Conservation (phyloP, 1,140 invertebrate species). For the Drosophila pachea region DNA sequence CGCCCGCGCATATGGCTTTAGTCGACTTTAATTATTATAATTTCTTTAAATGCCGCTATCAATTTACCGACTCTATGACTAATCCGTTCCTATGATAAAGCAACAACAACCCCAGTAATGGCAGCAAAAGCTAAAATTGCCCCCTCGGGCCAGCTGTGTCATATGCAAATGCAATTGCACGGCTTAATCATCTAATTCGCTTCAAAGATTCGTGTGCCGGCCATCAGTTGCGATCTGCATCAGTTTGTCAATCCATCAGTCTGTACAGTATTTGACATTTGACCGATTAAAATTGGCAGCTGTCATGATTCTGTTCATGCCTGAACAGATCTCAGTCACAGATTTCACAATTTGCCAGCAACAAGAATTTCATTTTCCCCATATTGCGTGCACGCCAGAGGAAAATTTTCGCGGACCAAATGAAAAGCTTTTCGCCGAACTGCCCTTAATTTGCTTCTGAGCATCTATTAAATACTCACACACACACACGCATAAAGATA, state of each 20-base stretch:
- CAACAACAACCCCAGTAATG: too few species aligned
- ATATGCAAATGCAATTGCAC: slow-evolving; percentile 69
- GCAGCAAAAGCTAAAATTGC: slow-evolving; percentile 4
- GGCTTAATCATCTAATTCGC: slow-evolving; percentile 67
- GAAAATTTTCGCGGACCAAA: slow-evolving; percentile 32
- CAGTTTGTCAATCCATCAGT: slow-evolving; percentile 12
- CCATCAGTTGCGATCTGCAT: slow-evolving; percentile 58
- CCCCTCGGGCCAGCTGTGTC: slow-evolving; percentile 36
- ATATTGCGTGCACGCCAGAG: slow-evolving; percentile 40
- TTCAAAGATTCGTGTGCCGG: slow-evolving; percentile 47
- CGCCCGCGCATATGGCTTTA: slow-evolving; percentile 66
- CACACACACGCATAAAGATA: neutral
- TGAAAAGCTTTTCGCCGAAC: slow-evolving; percentile 34
- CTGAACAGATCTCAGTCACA: slow-evolving; percentile 40
- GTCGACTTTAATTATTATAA: slow-evolving; percentile 65
- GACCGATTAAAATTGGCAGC: slow-evolving; percentile 74
- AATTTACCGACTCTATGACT: slow-evolving; percentile 52
- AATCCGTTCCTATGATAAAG: slow-evolving; percentile 44
- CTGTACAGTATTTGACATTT: slow-evolving; percentile 48
- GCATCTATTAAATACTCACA: slow-evolving; percentile 19
- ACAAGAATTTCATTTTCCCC: slow-evolving; percentile 15
- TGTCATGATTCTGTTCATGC: slow-evolving; percentile 69
- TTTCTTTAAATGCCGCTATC: slow-evolving; percentile 70
- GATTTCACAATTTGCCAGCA: slow-evolving; percentile 34
- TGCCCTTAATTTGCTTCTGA: slow-evolving; percentile 54